Evolutionary conservation across 2,888 invertebrate species (phyloP).

Genomic region (Ichneumoninae sp.): DNA sequence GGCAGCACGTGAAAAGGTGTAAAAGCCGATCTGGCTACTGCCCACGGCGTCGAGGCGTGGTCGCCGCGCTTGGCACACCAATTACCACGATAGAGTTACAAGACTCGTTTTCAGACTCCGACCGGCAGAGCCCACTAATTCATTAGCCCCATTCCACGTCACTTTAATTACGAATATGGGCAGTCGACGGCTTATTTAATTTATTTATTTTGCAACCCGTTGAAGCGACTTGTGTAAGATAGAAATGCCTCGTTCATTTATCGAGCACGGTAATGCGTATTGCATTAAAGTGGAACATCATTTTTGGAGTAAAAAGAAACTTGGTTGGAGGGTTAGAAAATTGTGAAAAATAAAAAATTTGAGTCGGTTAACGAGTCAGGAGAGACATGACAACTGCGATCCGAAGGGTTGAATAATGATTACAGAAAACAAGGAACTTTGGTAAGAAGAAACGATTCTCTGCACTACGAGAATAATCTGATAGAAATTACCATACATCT

Average conservation of each 20-base stretch:
- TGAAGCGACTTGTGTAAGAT: neutral
- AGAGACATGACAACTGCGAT: too few relatives aligned
- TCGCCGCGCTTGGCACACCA: constrained; percentile 70
- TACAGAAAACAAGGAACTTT: too few relatives aligned
- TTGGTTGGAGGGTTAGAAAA: neutral
- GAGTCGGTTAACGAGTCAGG: too few relatives aligned
- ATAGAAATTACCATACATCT: too few relatives aligned
- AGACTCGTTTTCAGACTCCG: constrained; percentile 79
- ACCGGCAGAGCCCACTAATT: constrained; percentile 74
- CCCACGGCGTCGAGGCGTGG: constrained; percentile 79
- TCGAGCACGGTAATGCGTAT: neutral
- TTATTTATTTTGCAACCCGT: constrained; percentile 63
- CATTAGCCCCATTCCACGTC: constrained; percentile 81
- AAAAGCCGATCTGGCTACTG: constrained; percentile 70
- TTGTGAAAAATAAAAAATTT: neutral
- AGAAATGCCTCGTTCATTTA: neutral
- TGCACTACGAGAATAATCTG: too few relatives aligned
- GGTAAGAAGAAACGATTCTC: too few relatives aligned
- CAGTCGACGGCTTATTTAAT: constrained; percentile 64
- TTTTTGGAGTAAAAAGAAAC: neutral
- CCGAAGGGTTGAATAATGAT: too few relatives aligned
- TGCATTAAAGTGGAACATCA: neutral
- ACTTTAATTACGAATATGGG: constrained; percentile 79
- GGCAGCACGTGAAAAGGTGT: constrained; percentile 69
- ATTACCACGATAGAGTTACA: constrained; percentile 82